These are phyloP conservation scores for Laupala kohalensis DNA, from an alignment of 1,140 invertebrate genomes.

Conservation along the genomic window DNA sequence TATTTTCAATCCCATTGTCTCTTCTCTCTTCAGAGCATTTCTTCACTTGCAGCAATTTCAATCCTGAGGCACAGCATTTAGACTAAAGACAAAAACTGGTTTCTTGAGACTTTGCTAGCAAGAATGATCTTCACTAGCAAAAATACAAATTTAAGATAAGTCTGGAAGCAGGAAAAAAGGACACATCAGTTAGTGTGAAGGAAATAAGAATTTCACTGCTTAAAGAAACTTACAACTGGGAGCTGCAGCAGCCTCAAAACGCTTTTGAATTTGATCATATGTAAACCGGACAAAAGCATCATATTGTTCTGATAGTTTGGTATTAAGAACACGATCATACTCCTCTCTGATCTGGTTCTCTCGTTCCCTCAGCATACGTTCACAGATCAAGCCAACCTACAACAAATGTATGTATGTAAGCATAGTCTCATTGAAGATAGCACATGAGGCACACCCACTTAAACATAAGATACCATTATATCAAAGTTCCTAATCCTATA, in stretches of 20 bases:
- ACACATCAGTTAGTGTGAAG: neutral
- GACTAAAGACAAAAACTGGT: slow-evolving; percentile 13
- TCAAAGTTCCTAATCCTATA: too few relatives aligned
- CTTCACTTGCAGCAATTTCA: neutral
- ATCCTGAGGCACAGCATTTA: slow-evolving; percentile 13
- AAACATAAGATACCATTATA: too few relatives aligned
- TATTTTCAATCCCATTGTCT: neutral
- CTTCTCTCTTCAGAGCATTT: neutral
- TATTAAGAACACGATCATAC: slow-evolving; percentile 81
- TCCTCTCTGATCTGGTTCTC: slow-evolving; percentile 82
- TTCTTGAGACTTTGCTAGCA: slow-evolving; percentile 2
- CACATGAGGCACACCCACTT: too few relatives aligned
- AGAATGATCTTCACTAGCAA: neutral
- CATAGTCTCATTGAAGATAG: too few relatives aligned
- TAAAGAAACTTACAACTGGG: slow-evolving; percentile 47
- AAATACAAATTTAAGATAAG: slow-evolving; percentile 1
- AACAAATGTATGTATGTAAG: too few relatives aligned
- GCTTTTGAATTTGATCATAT: slow-evolving; percentile 87
- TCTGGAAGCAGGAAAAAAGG: neutral
- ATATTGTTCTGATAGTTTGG: slow-evolving; percentile 91
- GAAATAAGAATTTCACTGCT: neutral
- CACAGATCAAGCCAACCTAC: slow-evolving; percentile 87
- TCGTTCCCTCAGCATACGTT: slow-evolving; percentile 84
- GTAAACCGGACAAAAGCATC: slow-evolving; percentile 96
- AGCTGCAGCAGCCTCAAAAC: slow-evolving; percentile 52